These are phyloP conservation scores for Carpatolechia fugitivella DNA, from an alignment of 2,888 invertebrate species.

Conservation along the genomic window DNA sequence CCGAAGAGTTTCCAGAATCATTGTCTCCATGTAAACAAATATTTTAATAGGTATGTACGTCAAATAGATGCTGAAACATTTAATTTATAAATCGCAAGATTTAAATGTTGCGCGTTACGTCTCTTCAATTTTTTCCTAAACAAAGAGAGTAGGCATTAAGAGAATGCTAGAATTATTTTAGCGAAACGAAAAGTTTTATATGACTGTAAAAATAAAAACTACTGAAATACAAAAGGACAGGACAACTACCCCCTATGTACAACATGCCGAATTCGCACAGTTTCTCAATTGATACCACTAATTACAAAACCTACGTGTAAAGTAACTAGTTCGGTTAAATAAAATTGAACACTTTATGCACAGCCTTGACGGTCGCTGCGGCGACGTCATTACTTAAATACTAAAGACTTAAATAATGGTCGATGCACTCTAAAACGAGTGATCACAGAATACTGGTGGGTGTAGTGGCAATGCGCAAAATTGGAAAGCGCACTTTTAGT, in stretches of 20 bases:
- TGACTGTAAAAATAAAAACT: no score
- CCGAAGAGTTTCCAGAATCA: conserved; percentile 91
- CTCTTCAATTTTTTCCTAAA: no score
- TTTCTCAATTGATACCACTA: conserved; percentile 10
- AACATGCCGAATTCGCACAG: no score
- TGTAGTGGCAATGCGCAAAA: conserved; percentile 35
- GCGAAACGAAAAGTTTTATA: no score
- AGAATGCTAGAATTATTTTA: no score
- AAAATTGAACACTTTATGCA: conserved; percentile 77
- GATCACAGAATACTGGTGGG: conserved; percentile 78
- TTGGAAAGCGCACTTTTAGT: conserved; percentile 35
- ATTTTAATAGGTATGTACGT: no score
- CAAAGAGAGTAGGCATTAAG: no score
- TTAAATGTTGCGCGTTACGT: no score
- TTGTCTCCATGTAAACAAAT: conserved; percentile 93
- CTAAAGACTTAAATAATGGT: conserved; percentile 67
- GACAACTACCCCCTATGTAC: no score
- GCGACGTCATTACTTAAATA: conserved; percentile 66
- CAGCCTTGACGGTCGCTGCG: conserved; percentile 69
- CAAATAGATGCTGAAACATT: no score
- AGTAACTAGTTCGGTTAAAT: conserved; percentile 52
- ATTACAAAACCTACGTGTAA: conserved; percentile 42
- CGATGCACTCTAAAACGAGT: conserved; percentile 78
- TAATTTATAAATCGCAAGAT: no score
- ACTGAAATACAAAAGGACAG: no score